Conservation (phyloP, 2,797 vertebrate species). For the Gallinago nigripennis region DNA sequence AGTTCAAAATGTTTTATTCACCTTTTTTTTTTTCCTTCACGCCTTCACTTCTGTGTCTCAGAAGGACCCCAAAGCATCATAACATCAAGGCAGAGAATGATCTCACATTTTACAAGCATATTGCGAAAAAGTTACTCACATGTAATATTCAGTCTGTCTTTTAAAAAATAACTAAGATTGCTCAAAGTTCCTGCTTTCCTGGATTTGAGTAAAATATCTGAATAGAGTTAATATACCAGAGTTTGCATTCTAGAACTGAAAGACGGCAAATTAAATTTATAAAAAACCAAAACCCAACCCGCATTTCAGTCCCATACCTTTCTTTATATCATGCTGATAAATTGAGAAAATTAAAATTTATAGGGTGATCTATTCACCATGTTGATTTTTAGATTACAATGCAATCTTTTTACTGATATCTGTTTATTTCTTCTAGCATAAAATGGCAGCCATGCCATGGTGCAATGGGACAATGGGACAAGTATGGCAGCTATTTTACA, state of each 20-base stretch:
- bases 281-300: not conserved
- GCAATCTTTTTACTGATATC: not conserved
- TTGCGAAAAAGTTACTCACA: not conserved
- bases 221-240: not conserved
- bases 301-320: not conserved
- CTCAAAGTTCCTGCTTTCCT: not conserved
- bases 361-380: not conserved
- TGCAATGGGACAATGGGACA: rapidly evolving
- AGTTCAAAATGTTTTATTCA: not conserved
- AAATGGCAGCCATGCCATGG: not conserved
- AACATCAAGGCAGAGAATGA: not conserved
- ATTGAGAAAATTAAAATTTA: not conserved
- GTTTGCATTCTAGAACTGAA: not conserved
- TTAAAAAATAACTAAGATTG: not conserved
- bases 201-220: not conserved
- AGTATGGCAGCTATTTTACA: not conserved
- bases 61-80: not conserved
- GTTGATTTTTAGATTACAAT: not conserved
- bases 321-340: not conserved
- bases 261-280: not conserved
- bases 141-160: not conserved
- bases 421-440: not conserved
- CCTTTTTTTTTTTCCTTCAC: not conserved
- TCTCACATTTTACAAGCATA: not conserved
- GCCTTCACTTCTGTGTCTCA: not conserved